Evolutionary conservation across 92 coral and sea anemone genomes (phyloP).

Genomic region (Umimayanthus chanpuru): DNA sequence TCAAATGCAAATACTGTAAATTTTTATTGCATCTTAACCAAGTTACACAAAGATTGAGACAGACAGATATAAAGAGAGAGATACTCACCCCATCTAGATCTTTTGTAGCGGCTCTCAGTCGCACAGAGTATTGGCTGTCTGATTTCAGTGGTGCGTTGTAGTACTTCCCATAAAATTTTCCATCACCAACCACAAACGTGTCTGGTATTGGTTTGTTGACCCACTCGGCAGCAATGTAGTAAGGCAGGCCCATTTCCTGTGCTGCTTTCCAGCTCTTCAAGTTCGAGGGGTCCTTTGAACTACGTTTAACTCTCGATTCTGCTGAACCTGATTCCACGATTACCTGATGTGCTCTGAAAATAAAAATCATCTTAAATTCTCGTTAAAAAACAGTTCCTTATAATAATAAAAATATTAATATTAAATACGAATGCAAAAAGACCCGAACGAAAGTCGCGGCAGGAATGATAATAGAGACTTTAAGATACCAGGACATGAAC

Average conservation of each 20-base stretch:
- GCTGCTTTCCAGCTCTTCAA: slow-evolving; percentile 43
- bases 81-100: slow-evolving; percentile 65
- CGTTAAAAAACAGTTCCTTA: too few relatives aligned
- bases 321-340: slow-evolving; percentile 57
- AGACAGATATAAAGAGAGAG: too few relatives aligned
- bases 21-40: neutral
- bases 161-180: slow-evolving; percentile 58
- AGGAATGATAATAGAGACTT: too few relatives aligned
- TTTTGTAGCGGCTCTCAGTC: slow-evolving; percentile 76
- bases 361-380: neutral
- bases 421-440: too few relatives aligned
- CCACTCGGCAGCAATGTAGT: slow-evolving; percentile 84
- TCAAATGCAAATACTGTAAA: too few relatives aligned
- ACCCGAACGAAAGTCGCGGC: too few relatives aligned
- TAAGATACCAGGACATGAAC: too few relatives aligned
- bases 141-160: slow-evolving; percentile 74
- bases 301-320: slow-evolving; percentile 2
- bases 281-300: neutral
- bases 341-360: slow-evolving; percentile 71
- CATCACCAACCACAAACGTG: slow-evolving; percentile 83
- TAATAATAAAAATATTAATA: too few relatives aligned
- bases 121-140: slow-evolving; percentile 65
- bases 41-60: too few relatives aligned
- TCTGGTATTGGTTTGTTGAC: slow-evolving; percentile 8
- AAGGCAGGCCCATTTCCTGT: slow-evolving; percentile 42